Evolutionary conservation across 2,797 vertebrate species (phyloP).

Genomic region (Tenualosa thibaudeaui): DNA sequence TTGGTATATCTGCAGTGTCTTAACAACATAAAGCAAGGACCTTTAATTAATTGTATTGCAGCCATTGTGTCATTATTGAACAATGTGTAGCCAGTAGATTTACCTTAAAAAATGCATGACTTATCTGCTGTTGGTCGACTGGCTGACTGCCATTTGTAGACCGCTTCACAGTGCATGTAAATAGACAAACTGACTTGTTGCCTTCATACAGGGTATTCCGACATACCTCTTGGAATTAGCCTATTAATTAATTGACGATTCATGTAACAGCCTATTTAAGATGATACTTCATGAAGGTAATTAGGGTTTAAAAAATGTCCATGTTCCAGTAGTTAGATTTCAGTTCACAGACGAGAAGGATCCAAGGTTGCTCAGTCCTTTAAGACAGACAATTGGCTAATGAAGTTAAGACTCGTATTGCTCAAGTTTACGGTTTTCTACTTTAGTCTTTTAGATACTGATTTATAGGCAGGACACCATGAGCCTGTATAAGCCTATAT

Average conservation of each 20-base stretch:
- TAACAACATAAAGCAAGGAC: background rate
- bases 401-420: too few species aligned
- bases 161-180: too few species aligned
- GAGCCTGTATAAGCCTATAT: background rate
- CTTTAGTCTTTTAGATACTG: background rate
- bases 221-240: background rate
- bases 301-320: background rate
- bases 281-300: background rate
- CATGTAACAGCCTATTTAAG: background rate
- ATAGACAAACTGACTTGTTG: background rate
- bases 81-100: background rate
- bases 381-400: background rate
- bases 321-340: background rate
- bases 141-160: background rate
- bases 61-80: background rate
- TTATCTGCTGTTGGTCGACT: too few species aligned
- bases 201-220: too few species aligned
- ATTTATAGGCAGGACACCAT: background rate
- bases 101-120: too few species aligned
- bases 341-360: background rate
- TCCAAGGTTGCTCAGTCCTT: background rate
- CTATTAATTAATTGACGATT: background rate
- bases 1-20: too few species aligned
- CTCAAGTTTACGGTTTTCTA: too few species aligned
- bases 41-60: background rate